These are phyloP conservation scores for Vireo altiloquus DNA, from an alignment of 2,113 vertebrate species.

Conservation along the genomic window DNA sequence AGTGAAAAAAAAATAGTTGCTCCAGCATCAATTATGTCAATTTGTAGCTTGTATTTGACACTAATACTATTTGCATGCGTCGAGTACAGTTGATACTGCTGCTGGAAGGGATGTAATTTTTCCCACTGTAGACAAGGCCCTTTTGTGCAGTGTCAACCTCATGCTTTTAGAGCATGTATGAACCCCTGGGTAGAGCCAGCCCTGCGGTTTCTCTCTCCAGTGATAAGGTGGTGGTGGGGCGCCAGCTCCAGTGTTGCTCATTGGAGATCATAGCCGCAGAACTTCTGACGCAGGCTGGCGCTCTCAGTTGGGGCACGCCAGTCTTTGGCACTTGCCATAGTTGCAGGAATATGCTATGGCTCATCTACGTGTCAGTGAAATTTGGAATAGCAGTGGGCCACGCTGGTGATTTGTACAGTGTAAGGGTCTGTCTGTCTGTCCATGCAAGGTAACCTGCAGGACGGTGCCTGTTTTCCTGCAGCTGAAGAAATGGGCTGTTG, in stretches of 20 bases:
- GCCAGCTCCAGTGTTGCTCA: background rate
- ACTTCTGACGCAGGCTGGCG: background rate
- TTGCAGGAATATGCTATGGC: fast-evolving
- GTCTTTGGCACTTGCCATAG: background rate
- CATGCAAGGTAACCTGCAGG: background rate
- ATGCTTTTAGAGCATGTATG: background rate
- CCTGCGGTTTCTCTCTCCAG: background rate
- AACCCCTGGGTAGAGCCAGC: background rate
- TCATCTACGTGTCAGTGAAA: fast-evolving
- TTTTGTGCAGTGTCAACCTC: background rate
- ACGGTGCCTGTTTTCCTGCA: background rate
- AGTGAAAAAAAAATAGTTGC: background rate
- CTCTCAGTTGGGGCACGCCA: fast-evolving
- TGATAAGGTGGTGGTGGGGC: background rate
- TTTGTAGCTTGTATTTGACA: background rate
- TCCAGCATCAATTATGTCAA: background rate
- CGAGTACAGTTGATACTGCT: background rate
- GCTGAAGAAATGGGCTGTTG: background rate
- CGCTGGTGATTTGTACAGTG: background rate
- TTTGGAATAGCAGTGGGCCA: background rate
- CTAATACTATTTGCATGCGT: background rate
- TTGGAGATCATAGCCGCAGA: background rate
- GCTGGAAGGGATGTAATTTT: background rate
- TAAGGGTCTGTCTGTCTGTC: background rate
- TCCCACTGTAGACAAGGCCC: background rate